Evolutionary conservation across 2,113 vertebrate genomes (phyloP).

Genomic region (Nibea coibor): DNA sequence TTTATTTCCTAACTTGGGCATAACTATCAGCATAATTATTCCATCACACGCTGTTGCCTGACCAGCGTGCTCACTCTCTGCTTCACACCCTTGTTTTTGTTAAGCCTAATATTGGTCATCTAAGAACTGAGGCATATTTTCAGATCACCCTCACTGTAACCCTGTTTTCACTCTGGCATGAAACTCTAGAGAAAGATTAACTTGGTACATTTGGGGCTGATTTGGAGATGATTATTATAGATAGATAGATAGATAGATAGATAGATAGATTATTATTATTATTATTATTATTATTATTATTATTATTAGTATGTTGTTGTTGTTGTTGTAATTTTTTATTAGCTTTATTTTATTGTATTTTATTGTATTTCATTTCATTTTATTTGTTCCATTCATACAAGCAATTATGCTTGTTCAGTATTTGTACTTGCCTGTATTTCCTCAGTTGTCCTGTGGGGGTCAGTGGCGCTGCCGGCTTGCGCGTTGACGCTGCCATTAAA

Average conservation of each 20-base stretch:
- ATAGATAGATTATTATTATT: too few species aligned
- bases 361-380: too few species aligned
- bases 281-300: too few species aligned
- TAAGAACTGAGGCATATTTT: neutral
- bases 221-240: too few species aligned
- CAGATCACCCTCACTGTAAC: neutral
- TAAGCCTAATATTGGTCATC: neutral
- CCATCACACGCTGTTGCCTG: slow-evolving; percentile 14
- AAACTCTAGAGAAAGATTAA: too few species aligned
- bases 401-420: too few species aligned
- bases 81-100: neutral
- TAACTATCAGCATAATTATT: neutral
- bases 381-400: too few species aligned
- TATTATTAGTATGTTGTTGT: too few species aligned
- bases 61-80: neutral
- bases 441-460: slow-evolving; percentile 37
- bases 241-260: too few species aligned
- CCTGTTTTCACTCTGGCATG: neutral
- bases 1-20: slow-evolving; percentile 27
- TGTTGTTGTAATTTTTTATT: too few species aligned
- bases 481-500: neutral
- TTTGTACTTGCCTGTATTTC: neutral
- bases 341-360: too few species aligned
- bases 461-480: neutral
- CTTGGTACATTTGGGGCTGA: too few species aligned